phyloP scores from a whole-genome alignment of 2,113 vertebrate species.

The Trematocara macrostoma region DNA sequence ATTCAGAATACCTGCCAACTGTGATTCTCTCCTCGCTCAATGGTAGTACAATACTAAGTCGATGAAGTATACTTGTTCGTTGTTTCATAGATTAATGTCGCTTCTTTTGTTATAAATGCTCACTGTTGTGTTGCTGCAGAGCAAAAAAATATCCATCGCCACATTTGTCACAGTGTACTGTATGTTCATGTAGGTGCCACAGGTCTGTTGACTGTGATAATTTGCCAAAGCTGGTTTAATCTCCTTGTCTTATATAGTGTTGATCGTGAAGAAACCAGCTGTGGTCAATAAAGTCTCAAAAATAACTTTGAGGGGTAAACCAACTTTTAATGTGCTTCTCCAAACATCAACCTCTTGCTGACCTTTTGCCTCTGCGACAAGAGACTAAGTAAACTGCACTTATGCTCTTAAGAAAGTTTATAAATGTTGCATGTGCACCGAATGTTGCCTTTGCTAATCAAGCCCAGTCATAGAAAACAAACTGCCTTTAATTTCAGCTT shows the following conservation, averaged over 20 bases:
- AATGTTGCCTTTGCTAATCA: constrained; percentile 74
- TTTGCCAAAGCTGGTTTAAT: constrained; percentile 44
- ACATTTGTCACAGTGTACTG: background rate
- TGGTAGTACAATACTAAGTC: background rate
- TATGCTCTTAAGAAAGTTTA: constrained; percentile 66
- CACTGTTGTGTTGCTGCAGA: background rate
- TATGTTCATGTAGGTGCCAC: background rate
- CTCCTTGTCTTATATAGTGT: constrained; percentile 22
- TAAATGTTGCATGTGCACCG: constrained; percentile 67
- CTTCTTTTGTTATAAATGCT: background rate
- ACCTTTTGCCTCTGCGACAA: constrained; percentile 71
- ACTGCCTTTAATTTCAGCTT: constrained; percentile 66
- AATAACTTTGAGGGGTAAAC: constrained; percentile 75
- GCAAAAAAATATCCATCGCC: background rate
- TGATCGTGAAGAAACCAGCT: constrained; percentile 65
- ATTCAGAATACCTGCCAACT: background rate
- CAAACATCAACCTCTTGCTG: constrained; percentile 67
- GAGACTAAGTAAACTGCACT: constrained; percentile 71
- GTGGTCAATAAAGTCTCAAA: constrained; percentile 74
- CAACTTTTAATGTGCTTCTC: constrained; percentile 75
- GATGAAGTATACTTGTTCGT: rapidly evolving
- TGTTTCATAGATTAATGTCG: background rate
- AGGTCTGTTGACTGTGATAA: constrained; percentile 36
- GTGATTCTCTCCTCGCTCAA: background rate
- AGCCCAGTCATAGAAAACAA: constrained; percentile 76